These are phyloP conservation scores for Probosciger aterrimus DNA, from an alignment of 2,113 vertebrate species.

Conservation along the genomic window DNA sequence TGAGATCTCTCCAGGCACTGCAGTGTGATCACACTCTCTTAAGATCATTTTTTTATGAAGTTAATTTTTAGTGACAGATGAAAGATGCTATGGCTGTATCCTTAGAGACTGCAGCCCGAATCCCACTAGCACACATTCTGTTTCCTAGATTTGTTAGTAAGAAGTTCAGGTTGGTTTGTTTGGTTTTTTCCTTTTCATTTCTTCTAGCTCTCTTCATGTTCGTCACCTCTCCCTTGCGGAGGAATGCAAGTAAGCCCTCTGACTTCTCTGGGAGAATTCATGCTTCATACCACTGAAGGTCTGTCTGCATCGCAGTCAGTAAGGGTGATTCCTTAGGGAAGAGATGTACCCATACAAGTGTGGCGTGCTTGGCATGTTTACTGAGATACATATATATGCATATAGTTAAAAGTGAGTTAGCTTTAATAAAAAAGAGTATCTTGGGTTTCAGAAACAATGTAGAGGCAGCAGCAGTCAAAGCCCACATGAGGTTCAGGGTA, in stretches of 20 bases:
- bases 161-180: neutral
- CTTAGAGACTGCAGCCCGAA: neutral
- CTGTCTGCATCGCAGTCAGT: neutral
- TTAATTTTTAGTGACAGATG: constrained; percentile 55
- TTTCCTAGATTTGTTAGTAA: neutral
- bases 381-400: neutral
- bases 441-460: neutral
- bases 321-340: neutral
- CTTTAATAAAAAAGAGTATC: neutral
- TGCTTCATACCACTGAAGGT: neutral
- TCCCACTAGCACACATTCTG: neutral
- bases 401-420: neutral
- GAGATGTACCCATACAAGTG: neutral
- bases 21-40: constrained; percentile 12
- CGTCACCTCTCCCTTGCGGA: neutral
- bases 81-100: constrained; percentile 15
- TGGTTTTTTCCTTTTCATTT: neutral
- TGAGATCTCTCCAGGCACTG: constrained; percentile 52
- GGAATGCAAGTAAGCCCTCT: neutral
- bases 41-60: constrained; percentile 26
- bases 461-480: neutral
- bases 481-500: neutral
- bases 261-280: neutral
- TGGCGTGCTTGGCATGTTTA: neutral
- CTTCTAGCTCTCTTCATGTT: neutral